Evolutionary conservation across 2,888 invertebrate genomes (phyloP), one percentile per base, ranked within the genome.

Genomic region (Drosophila anomalata): DNA sequence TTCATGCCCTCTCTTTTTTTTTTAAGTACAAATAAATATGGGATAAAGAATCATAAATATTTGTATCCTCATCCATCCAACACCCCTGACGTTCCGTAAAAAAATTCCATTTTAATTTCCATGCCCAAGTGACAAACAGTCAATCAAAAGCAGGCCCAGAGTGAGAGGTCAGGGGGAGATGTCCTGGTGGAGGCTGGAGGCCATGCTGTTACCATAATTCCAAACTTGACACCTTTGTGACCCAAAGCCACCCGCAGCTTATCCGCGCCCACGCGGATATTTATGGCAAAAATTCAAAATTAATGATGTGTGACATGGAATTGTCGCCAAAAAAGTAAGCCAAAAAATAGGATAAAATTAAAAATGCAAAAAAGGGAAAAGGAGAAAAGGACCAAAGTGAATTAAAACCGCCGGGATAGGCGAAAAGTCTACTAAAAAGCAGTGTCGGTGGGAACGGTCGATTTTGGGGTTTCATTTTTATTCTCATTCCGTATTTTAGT

Each of bases 231-330:
- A 56, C 66, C 52, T 56, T 44, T 57, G 53, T 59, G 57, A 69
- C 50, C 54, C 66, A 20, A n/a, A n/a, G n/a, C 48, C 71, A 55
- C 54, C 47, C 48, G 44, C 59, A 31, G 53, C 50, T 47, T 55
- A 47, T 50, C 29, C 44, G 12, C 44, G 55, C 53, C 58, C 71
- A 42, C 73, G 60, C 62, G 79, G 71, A 87, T 85, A 85, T 87
- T 85, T 85, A 87, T 85, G 82, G 73, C 59, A 71, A 76, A 76
- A 87, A 85, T 87, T 62, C 78, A 82, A 85, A 85, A 87, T 85
- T 85, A 85, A 85, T 85, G 84, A 87, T 77, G 84, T 82, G 87
- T 85, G 87, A 79, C 78, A 51, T 75, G 67, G 72, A 87, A 85
- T 71, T 87, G 78, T 85, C 62, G 60, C 69, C 52, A 20, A 11